Evolutionary conservation across 2,888 invertebrate genomes (phyloP).

Genomic region (Chloromyia formosa): DNA sequence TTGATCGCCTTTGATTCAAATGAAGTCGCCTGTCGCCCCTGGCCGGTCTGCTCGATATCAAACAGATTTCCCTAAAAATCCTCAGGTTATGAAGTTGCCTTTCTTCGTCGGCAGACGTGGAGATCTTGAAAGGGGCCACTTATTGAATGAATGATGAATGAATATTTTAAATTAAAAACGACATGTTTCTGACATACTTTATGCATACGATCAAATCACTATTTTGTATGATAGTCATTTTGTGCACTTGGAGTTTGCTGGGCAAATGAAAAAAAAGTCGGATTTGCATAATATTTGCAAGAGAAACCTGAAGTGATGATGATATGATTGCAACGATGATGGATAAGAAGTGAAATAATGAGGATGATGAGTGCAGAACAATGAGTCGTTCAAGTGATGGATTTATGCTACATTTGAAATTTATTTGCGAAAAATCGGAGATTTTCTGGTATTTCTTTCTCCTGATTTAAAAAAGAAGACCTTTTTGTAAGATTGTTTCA

Average conservation of each 20-base stretch:
- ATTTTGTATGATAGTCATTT: not conserved
- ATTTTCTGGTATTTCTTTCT: slow-evolving; percentile 12
- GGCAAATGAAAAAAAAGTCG: not conserved
- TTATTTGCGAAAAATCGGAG: slow-evolving; percentile 42
- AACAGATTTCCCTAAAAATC: slow-evolving; percentile 25
- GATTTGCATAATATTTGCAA: slow-evolving; percentile 16
- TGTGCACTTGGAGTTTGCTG: not conserved
- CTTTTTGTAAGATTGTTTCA: no score
- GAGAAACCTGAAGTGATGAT: not conserved
- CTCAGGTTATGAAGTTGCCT: not conserved
- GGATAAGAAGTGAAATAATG: slow-evolving; percentile 26
- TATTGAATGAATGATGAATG: slow-evolving; percentile 29
- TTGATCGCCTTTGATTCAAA: slow-evolving; percentile 8
- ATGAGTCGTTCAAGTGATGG: slow-evolving; percentile 40
- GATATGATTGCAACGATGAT: slow-evolving; percentile 25
- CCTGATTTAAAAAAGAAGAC: no score
- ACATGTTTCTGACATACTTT: slow-evolving; percentile 42
- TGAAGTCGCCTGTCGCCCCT: not conserved
- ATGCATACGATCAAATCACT: slow-evolving; percentile 6
- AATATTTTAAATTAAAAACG: slow-evolving; percentile 37
- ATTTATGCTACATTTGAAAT: slow-evolving; percentile 27
- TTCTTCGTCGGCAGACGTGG: not conserved
- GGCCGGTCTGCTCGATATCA: not conserved
- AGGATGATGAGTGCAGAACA: slow-evolving; percentile 35
- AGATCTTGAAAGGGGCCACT: slow-evolving; percentile 9